A percentile compares a stretch with the other conserved stretches of the same genome.
These are phyloP conservation scores for Platycheirus albimanus DNA, from an alignment of 2,888 invertebrate species.

Conservation along the genomic window DNA sequence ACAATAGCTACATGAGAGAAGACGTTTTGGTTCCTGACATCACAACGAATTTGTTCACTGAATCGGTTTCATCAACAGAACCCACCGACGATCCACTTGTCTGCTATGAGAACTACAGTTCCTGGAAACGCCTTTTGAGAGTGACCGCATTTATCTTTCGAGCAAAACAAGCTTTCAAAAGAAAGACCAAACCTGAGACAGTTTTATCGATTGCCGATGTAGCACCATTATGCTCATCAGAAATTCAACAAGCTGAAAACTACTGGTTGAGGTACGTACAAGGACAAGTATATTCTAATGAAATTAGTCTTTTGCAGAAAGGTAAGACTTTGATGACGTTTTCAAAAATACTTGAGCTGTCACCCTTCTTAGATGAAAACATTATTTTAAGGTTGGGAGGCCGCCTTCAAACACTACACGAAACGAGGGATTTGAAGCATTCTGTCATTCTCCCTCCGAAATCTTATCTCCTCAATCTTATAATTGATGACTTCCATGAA, in stretches of 20 bases:
- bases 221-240: not conserved
- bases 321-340: not conserved
- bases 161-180: not conserved
- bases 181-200: not conserved
- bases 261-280: conserved; percentile 30
- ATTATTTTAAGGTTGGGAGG: not conserved
- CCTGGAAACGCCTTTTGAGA: not conserved
- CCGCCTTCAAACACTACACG: not conserved
- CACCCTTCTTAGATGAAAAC: not conserved
- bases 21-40: not conserved
- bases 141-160: conserved; percentile 13
- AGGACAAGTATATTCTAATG: conserved; percentile 4
- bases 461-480: not conserved
- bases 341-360: conserved; percentile 7
- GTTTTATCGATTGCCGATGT: not conserved
- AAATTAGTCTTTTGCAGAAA: conserved; percentile 29
- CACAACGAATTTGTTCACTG: not conserved
- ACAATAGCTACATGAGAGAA: not conserved
- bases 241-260: conserved; percentile 7
- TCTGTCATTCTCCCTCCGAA: not conserved
- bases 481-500: conserved; percentile 6
- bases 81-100: not conserved
- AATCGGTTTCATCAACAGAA: not conserved
- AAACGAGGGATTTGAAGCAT: conserved; percentile 7
- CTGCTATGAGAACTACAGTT: not conserved